A percentile compares a stretch with the other conserved stretches of the same genome.
Conservation (phyloP, 2,888 invertebrate genomes). For the Panzeria rudis region DNA sequence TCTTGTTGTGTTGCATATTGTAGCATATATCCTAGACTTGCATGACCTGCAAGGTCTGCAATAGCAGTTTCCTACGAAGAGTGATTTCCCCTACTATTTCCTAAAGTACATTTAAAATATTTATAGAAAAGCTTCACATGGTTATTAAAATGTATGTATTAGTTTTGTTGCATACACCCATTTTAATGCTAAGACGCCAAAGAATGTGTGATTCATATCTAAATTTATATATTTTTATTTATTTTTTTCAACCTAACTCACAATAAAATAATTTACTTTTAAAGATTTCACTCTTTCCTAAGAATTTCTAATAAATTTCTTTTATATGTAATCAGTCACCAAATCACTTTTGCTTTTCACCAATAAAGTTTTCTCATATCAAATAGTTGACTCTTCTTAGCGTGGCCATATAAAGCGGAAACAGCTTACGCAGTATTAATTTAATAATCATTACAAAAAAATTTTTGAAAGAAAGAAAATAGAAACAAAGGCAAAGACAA, state of each 20-base stretch:
- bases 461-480: neutral
- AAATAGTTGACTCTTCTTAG: conserved; percentile 12
- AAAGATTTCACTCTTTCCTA: conserved; percentile 36
- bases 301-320: conserved; percentile 28
- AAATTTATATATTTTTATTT: neutral
- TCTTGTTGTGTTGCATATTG: no score
- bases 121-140: no score
- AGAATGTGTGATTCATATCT: neutral
- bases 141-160: neutral
- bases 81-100: no score
- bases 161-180: neutral
- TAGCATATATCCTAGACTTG: no score
- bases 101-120: no score
- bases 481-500: neutral
- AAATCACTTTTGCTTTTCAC: conserved; percentile 52
- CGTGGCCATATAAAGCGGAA: conserved; percentile 56
- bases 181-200: neutral
- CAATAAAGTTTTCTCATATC: conserved; percentile 22
- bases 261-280: neutral
- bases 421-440: conserved; percentile 50
- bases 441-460: conserved; percentile 5
- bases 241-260: neutral
- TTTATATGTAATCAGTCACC: conserved; percentile 5
- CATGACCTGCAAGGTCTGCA: no score
- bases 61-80: no score